Conservation (phyloP, 2,113 vertebrate species). For the Corydoras sp. region DNA sequence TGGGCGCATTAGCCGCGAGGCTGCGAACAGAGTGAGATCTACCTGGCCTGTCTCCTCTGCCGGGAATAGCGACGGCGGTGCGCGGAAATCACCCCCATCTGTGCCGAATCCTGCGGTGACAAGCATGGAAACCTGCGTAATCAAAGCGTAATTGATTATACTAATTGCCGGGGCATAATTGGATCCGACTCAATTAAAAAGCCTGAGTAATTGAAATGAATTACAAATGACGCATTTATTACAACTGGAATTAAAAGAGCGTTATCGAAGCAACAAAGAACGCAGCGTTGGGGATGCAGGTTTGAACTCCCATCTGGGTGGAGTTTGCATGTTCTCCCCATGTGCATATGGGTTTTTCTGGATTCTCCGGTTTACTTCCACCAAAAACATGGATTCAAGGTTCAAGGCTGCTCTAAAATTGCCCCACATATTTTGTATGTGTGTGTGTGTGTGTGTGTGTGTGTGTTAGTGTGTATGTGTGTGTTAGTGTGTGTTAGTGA, state of each 20-base stretch:
- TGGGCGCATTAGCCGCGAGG: conserved; percentile 36
- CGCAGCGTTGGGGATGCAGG: too few relatives aligned
- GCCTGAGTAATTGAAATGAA: conserved; percentile 66
- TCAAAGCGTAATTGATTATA: conserved; percentile 71
- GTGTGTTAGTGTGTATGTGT: too few relatives aligned
- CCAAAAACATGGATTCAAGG: too few relatives aligned
- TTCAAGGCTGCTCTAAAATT: too few relatives aligned
- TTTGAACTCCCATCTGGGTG: too few relatives aligned
- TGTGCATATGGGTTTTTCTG: too few relatives aligned
- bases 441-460: too few relatives aligned
- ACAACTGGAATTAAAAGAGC: conserved; percentile 50
- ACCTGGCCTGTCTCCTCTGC: conserved; percentile 38
- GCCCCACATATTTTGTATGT: too few relatives aligned
- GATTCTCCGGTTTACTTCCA: too few relatives aligned
- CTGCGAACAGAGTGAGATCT: conserved; percentile 42
- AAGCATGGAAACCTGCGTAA: conserved; percentile 58
- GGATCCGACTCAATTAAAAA: conserved; percentile 73
- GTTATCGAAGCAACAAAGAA: too few relatives aligned
- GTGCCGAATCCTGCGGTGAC: conserved; percentile 65
- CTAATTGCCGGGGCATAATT: conserved; percentile 74
- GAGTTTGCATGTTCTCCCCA: too few relatives aligned
- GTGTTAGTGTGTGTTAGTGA: too few relatives aligned
- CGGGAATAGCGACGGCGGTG: conserved; percentile 54
- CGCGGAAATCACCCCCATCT: conserved; percentile 54
- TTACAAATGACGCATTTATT: conserved; percentile 55